phyloP scores from a whole-genome alignment of 2,797 vertebrate genomes.

The Serranus cabrilla region DNA sequence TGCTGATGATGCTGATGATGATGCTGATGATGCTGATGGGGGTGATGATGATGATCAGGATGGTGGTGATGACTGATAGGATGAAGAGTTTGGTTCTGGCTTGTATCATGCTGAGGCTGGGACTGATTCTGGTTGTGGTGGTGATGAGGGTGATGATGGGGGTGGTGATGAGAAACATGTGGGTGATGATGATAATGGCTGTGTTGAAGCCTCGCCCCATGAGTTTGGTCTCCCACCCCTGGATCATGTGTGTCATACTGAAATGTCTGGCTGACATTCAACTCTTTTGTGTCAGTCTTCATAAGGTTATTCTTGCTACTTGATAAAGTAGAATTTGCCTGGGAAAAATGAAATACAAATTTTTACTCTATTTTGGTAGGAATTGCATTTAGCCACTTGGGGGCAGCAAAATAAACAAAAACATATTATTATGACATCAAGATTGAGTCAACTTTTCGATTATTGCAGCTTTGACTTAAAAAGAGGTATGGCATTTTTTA shows the following conservation, averaged over 20 bases:
- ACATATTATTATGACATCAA: too few relatives aligned
- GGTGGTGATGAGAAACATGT: not conserved
- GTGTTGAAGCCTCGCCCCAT: not conserved
- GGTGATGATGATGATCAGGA: not conserved
- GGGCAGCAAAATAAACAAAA: too few relatives aligned
- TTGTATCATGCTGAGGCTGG: not conserved
- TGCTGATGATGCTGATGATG: not conserved
- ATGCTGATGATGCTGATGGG: not conserved
- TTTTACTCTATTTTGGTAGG: not conserved
- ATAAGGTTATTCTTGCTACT: not conserved
- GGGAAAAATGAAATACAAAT: constrained; percentile 1
- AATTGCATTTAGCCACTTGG: too few relatives aligned
- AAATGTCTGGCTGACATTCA: not conserved
- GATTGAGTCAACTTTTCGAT: too few relatives aligned
- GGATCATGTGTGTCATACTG: not conserved
- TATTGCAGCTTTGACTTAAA: too few relatives aligned
- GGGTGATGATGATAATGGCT: constrained; percentile 4
- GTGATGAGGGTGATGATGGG: not conserved
- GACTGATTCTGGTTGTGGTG: not conserved
- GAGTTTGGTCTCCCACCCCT: not conserved
- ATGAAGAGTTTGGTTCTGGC: constrained; percentile 4
- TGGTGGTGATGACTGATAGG: not conserved
- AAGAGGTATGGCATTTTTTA: too few relatives aligned
- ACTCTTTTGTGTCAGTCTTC: not conserved
- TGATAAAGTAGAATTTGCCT: constrained; percentile 57